Evolutionary conservation across 2,888 invertebrate genomes (phyloP).

Genomic region (Tethea ocularis): DNA sequence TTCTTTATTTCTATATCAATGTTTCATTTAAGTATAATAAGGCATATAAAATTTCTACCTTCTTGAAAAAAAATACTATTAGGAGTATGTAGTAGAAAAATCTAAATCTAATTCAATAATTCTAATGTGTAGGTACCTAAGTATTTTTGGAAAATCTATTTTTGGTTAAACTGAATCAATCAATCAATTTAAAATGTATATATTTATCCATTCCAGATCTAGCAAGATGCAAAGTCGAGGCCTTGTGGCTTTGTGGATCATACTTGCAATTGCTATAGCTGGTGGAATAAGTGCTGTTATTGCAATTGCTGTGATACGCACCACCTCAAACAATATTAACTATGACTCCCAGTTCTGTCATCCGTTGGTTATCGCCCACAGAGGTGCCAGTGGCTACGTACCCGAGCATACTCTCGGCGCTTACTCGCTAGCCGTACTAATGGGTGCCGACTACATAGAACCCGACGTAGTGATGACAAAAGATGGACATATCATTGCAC

Average conservation of each 20-base stretch:
- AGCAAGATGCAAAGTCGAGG: constrained; percentile 18
- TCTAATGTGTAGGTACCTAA: no score
- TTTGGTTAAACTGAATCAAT: no score
- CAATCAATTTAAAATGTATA: no score
- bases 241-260: constrained; percentile 26
- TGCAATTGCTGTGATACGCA: constrained; percentile 31
- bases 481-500: constrained; percentile 68
- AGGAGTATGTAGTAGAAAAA: no score
- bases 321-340: constrained; percentile 25
- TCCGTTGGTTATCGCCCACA: constrained; percentile 68
- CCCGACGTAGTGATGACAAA: constrained; percentile 74
- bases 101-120: no score
- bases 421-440: constrained; percentile 70
- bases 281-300: constrained; percentile 29
- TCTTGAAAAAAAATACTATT: no score
- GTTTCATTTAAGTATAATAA: no score
- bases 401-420: constrained; percentile 76
- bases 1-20: no score
- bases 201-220: constrained; percentile 5
- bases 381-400: constrained; percentile 74
- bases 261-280: constrained; percentile 30
- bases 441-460: constrained; percentile 76
- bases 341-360: constrained; percentile 57
- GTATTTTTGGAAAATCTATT: no score
- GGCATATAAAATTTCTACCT: no score